A percentile compares a stretch with the other conserved stretches of the same genome.
phyloP scores from a whole-genome alignment of 2,888 invertebrate species.

The Ischnus inquisitorius region DNA sequence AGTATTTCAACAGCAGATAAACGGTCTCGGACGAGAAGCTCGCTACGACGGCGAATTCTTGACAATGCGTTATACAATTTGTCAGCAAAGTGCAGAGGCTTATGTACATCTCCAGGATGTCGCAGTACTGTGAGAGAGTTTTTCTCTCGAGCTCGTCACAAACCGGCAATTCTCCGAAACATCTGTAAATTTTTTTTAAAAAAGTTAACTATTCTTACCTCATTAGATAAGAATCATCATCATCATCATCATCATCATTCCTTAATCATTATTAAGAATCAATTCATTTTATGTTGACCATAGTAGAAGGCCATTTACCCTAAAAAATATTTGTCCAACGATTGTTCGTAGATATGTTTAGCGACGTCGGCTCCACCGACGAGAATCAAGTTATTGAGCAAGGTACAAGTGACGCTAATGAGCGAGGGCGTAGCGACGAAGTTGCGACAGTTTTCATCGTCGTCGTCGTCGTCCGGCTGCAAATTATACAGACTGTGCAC shows the following conservation, averaged over 20 bases:
- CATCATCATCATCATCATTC: too few species aligned
- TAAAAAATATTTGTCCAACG: slow-evolving; percentile 86
- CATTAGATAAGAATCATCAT: too few species aligned
- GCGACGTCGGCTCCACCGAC: slow-evolving; percentile 84
- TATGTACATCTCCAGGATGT: slow-evolving; percentile 86
- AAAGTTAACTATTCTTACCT: too few species aligned
- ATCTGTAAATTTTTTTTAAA: too few species aligned
- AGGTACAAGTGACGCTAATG: slow-evolving; percentile 84
- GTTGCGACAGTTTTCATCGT: slow-evolving; percentile 73
- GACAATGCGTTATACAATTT: slow-evolving; percentile 83
- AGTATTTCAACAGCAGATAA: slow-evolving; percentile 83
- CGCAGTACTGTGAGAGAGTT: slow-evolving; percentile 85
- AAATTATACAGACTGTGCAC: not conserved
- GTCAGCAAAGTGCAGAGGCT: slow-evolving; percentile 85
- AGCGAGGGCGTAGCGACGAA: slow-evolving; percentile 85
- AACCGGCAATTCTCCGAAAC: slow-evolving; percentile 83
- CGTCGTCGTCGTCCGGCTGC: slow-evolving; percentile 67
- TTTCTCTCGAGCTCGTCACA: slow-evolving; percentile 80
- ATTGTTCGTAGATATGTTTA: slow-evolving; percentile 84
- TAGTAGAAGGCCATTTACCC: slow-evolving; percentile 79
- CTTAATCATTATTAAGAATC: too few species aligned
- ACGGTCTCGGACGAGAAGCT: slow-evolving; percentile 86
- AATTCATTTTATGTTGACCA: slow-evolving; percentile 57
- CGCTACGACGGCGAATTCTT: slow-evolving; percentile 83
- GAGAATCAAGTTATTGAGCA: slow-evolving; percentile 85